Percentiles rank a stretch among this genome's conserved stretches.
Conservation (phyloP, 2,888 invertebrate species). For the Schizaphis graminum region DNA sequence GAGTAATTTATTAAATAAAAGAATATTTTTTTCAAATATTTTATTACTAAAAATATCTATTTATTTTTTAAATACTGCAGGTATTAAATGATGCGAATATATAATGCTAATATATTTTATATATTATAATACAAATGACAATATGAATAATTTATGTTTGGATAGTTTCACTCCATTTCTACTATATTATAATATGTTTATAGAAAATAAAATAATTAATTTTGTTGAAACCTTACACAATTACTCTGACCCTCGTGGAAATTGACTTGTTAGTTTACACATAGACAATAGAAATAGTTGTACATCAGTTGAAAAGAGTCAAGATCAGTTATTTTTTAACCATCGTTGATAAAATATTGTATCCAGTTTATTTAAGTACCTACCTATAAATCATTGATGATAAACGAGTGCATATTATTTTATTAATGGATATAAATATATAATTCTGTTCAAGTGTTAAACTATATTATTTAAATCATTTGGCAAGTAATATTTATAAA, state of each 20-base stretch:
- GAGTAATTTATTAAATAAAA: not conserved
- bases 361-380: not conserved
- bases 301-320: not conserved
- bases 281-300: not conserved
- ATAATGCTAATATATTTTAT: not conserved
- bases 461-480: not conserved
- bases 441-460: constrained; percentile 15
- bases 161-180: not conserved
- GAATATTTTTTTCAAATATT: not conserved
- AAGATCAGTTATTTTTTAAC: not conserved
- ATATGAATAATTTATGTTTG: not conserved
- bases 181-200: not conserved
- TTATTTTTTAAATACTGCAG: not conserved
- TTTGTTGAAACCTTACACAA: constrained; percentile 41
- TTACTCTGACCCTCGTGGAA: constrained; percentile 1
- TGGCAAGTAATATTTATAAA: not conserved
- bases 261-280: not conserved
- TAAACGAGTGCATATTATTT: not conserved
- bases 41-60: not conserved
- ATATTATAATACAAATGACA: not conserved
- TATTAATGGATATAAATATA: not conserved
- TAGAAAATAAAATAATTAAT: constrained; percentile 39
- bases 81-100: not conserved
- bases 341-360: not conserved
- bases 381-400: not conserved